phyloP scores from a whole-genome alignment of 1,140 invertebrate species.

The Bombyx mandarina region DNA sequence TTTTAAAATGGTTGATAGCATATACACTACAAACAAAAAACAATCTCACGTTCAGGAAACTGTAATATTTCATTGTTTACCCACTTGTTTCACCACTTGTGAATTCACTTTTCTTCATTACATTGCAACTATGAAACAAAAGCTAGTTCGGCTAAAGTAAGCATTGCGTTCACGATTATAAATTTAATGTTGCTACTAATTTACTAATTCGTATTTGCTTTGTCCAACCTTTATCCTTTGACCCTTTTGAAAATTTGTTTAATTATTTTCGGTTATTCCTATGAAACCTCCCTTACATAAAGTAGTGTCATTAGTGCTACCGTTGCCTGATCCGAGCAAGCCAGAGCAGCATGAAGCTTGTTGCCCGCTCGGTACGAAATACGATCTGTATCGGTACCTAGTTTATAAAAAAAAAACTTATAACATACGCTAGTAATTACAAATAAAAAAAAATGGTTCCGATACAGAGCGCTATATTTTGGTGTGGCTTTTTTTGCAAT shows the following conservation, averaged over 20 bases:
- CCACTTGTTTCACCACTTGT: background rate
- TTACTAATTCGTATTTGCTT: constrained; percentile 70
- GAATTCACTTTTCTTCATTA: constrained; percentile 1
- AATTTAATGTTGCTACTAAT: constrained; percentile 59
- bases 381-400: constrained; percentile 32
- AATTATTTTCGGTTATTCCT: constrained; percentile 44
- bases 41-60: too few relatives aligned
- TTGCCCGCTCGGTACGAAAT: constrained; percentile 83
- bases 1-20: too few relatives aligned
- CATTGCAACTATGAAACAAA: constrained; percentile 4
- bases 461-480: constrained; percentile 35
- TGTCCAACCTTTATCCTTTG: constrained; percentile 46
- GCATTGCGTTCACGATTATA: constrained; percentile 26
- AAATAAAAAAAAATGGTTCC: constrained; percentile 31
- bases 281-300: constrained; percentile 47
- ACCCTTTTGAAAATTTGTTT: constrained; percentile 27
- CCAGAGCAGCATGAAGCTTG: constrained; percentile 90
- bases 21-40: too few relatives aligned
- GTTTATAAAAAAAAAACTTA: constrained; percentile 23
- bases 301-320: constrained; percentile 81
- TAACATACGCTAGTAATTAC: constrained; percentile 22
- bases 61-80: background rate
- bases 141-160: constrained; percentile 21
- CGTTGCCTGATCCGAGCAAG: constrained; percentile 85
- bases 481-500: constrained; percentile 48